Conservation (phyloP, 2,888 invertebrate genomes). For the Slavum lentiscoides region DNA sequence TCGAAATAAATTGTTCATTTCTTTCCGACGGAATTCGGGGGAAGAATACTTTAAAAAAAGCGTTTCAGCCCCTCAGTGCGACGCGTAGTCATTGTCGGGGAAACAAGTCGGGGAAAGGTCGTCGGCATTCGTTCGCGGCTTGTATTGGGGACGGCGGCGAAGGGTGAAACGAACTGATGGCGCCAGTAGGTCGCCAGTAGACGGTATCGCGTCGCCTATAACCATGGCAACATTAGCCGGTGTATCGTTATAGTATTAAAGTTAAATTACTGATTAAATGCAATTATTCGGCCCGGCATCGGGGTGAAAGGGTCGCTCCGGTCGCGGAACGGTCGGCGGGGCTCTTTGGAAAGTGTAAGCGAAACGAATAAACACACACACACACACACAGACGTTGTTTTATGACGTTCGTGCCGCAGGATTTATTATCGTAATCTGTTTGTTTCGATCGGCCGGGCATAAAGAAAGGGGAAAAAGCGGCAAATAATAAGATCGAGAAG, state of each 20-base stretch:
- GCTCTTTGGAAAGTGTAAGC: not conserved
- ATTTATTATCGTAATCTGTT: not conserved
- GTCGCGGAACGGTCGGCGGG: not conserved
- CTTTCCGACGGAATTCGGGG: no score
- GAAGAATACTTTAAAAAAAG: no score
- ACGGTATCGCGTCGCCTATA: slow-evolving; percentile 40
- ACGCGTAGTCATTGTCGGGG: not conserved
- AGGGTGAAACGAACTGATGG: slow-evolving; percentile 36
- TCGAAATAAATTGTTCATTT: no score
- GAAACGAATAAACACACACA: not conserved
- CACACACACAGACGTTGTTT: not conserved
- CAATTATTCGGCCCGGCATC: slow-evolving; percentile 34
- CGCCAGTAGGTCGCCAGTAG: slow-evolving; percentile 43
- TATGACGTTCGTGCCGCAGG: not conserved
- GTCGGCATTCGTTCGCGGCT: not conserved
- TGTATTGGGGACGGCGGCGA: not conserved
- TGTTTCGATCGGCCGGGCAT: not conserved
- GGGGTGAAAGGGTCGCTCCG: not conserved
- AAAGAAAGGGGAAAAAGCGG: not conserved
- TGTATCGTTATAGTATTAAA: slow-evolving; percentile 19
- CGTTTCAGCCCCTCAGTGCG: no score
- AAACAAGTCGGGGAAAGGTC: not conserved
- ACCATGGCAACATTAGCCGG: slow-evolving; percentile 48
- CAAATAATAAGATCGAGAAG: no score
- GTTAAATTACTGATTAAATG: slow-evolving; percentile 48